Evolutionary conservation across 1,140 invertebrate genomes (phyloP), one percentile per base, ranked within the genome.

Genomic region (Drosophila parvula): DNA sequence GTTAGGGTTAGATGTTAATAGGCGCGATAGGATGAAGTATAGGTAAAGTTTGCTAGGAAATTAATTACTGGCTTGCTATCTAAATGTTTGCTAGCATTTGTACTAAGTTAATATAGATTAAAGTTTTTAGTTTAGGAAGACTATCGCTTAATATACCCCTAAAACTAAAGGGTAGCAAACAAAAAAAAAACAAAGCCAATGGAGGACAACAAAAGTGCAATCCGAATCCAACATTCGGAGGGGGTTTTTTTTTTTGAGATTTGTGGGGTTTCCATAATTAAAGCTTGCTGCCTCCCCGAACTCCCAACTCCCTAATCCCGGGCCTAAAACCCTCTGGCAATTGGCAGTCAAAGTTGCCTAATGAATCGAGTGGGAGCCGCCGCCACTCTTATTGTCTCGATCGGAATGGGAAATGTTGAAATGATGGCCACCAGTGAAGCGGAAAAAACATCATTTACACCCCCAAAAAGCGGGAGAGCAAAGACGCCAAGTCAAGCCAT

Each of bases 381-480:
- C 16, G 22, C 22, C 22, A 32, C 34, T 11, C 11, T 16, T n/a
- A 30, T 53, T 30, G 30, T 48, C 36, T 57, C 38, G 67, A 71
- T 71, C 64, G 51, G 51, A 71, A 50, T 59, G 44, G 65, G 68
- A 30, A 70, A 27, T 40, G 57, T 36, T 32, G 12, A 27, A 36
- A 28, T 32, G 55, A 30, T 16, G 27, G 30, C 27, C 22, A 22
- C 27, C 73, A 80, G 27, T 85, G 41, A 44, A 58, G 63, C 81
- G 62, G 67, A 78, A 85, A 79, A 80, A 84, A 48, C 65, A 84
- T 53, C 73, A 63, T 80, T 77, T 71, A 47, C 65, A 84, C 70
- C 53, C 74, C 74, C 45, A 30, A 53, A 76, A 63, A 63, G 22
- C 10, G 14, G 18, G 16, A 43, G 30, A 27, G n/a, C 60, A 32